Base-by-base conservation (phyloP, 1,140 invertebrate genomes). In the Microplitis demolitor region DNA sequence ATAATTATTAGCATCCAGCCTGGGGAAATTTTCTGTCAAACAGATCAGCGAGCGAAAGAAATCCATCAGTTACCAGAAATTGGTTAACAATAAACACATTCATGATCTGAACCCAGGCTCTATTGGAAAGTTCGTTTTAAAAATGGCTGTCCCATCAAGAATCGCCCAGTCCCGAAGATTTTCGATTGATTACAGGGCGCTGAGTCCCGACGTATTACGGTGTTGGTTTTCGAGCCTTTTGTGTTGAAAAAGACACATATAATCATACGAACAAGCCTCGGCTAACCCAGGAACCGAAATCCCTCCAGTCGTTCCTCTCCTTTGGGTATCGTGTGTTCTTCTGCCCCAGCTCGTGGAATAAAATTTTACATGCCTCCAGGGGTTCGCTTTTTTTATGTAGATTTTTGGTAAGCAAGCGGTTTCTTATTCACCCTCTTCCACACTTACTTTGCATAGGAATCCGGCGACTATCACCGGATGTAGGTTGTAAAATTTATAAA, bases 171-270 rank as follows among this genome's bases (percentile, higher is more conserved):
- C 34, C 13, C 33, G 68, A 45, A 58, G 24, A 35, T 51, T 50
- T 39, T 74, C 71, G 69, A 79, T 76, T 83, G 84, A 87, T 87
- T 87, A 87, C 84, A 87, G 85, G 86, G 86, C 86, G 78, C 84
- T 78, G 69, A 67, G 77, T 72, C 77, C 82, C 83, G 80, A 81
- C 85, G 82, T 85, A 87, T 87, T 87, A 85, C 85, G 83, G 86
- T 87, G 86, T 87, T 87, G 86, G 86, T 87, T 87, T 87, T 87
- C 86, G 86, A 87, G 85, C 86, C 86, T 87, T 87, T 87, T 87
- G 86, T 86, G 86, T 86, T 87, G 86, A 87, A 74, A 86, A 87
- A 87, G 86, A 87, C 85, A 84, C 84, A 81, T 85, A 82, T 84
- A 87, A 87, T 87, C 85, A 86, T 86, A 78, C 79, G 76, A 24